phyloP scores from a whole-genome alignment of 64 coral and sea anemone genomes.

The Astreopora myriophthalma region DNA sequence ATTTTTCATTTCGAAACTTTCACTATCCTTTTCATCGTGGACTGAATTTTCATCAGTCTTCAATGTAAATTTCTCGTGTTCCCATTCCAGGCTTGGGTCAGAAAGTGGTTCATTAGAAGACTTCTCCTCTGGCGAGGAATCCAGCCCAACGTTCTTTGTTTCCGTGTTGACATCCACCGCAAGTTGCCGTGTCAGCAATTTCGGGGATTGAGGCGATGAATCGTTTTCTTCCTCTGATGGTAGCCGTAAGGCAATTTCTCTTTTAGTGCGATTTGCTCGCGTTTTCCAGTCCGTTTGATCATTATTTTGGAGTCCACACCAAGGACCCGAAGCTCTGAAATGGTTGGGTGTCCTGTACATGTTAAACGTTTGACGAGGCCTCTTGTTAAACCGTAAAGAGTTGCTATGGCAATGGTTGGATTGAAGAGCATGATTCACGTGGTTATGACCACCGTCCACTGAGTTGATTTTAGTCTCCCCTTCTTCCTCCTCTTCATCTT shows the following conservation, averaged over 20 bases:
- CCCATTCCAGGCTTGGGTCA: conserved; percentile 77
- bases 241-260: not conserved
- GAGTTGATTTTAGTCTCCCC: conserved; percentile 43
- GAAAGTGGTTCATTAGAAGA: conserved; percentile 17
- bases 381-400: not conserved
- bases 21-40: not conserved
- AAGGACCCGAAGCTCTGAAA: not conserved
- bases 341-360: conserved; percentile 28
- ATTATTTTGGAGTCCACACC: not conserved
- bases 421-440: not conserved
- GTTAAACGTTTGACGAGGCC: not conserved
- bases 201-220: not conserved
- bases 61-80: conserved; percentile 45
- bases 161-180: not conserved
- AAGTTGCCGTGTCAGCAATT: not conserved
- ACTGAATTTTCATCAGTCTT: conserved; percentile 45
- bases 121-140: conserved; percentile 40
- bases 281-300: not conserved
- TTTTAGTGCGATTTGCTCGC: not conserved
- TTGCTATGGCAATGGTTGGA: conserved; percentile 24
- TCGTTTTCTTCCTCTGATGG: not conserved
- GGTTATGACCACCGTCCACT: not conserved
- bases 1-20: conserved; percentile 26
- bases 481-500: conserved; percentile 86
- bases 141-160: not conserved